A percentile compares a stretch with the other conserved stretches of the same genome.
Evolutionary conservation across 2,113 vertebrate species (phyloP).

Genomic region (Centrocercus urophasianus): DNA sequence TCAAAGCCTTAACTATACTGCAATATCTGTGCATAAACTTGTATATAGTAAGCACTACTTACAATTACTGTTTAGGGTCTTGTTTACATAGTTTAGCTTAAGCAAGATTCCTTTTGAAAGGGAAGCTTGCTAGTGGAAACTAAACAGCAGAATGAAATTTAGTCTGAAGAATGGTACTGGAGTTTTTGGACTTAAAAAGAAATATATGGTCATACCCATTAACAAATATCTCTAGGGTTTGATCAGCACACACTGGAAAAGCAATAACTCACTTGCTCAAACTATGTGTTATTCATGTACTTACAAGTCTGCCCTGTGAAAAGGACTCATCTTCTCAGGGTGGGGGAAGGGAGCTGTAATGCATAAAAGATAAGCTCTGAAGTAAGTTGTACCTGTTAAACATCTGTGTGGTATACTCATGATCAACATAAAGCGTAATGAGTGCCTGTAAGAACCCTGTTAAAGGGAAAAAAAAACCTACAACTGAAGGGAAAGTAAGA

Average conservation of each 20-base stretch:
- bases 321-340: not conserved
- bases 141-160: not conserved
- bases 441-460: not conserved
- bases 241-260: not conserved
- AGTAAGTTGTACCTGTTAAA: not conserved
- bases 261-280: not conserved
- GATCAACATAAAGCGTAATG: not conserved
- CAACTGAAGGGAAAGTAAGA: not conserved
- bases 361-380: not conserved
- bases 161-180: not conserved
- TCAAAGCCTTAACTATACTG: not conserved
- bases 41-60: not conserved
- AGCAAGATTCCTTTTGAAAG: not conserved
- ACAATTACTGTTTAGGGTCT: not conserved
- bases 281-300: not conserved
- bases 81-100: not conserved
- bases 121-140: not conserved
- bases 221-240: not conserved
- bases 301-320: not conserved
- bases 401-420: not conserved
- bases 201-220: not conserved
- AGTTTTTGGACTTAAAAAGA: not conserved
- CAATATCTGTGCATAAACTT: not conserved
- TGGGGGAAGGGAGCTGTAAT: not conserved
- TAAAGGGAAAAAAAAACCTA: not conserved